These are phyloP conservation scores for Myopa testacea DNA, from an alignment of 2,888 invertebrate species.

Conservation along the genomic window DNA sequence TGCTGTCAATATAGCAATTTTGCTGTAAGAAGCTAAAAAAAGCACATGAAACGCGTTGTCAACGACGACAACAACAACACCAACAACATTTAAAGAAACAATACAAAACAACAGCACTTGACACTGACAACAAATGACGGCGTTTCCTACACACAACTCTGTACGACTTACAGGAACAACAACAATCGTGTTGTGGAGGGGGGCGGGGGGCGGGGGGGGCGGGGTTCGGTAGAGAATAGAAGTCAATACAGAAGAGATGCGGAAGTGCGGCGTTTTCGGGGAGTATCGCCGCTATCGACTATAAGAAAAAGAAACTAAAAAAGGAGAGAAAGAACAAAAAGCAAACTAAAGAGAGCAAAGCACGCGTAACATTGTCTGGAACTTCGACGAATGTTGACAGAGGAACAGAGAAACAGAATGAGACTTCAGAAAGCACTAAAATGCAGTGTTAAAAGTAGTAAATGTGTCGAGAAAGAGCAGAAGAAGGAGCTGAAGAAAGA, in stretches of 20 bases:
- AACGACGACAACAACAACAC: conserved; percentile 8
- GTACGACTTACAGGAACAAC: conserved; percentile 11
- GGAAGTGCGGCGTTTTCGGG: not conserved
- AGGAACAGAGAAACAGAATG: not conserved
- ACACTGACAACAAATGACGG: conserved; percentile 30
- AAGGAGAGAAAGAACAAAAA: conserved; percentile 2
- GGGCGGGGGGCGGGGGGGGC: too few species aligned
- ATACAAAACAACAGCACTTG: conserved; percentile 13
- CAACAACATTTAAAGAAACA: not conserved
- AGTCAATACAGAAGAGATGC: too few species aligned
- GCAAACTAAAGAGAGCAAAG: not conserved
- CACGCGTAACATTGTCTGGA: conserved; percentile 24
- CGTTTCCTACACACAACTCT: not conserved
- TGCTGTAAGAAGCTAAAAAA: not conserved
- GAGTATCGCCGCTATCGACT: too few species aligned
- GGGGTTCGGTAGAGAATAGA: not conserved
- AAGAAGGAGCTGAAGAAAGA: not conserved
- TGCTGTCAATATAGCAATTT: conserved; percentile 25
- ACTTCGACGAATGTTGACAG: conserved; percentile 21
- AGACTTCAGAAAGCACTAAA: not conserved
- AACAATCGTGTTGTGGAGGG: not conserved
- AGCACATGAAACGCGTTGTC: not conserved
- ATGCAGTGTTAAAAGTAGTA: conserved; percentile 36
- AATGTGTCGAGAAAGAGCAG: not conserved
- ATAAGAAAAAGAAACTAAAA: not conserved